These are phyloP conservation scores for Cyphomyrus discorhynchus DNA, from an alignment of 2,113 vertebrate species.

Conservation along the genomic window DNA sequence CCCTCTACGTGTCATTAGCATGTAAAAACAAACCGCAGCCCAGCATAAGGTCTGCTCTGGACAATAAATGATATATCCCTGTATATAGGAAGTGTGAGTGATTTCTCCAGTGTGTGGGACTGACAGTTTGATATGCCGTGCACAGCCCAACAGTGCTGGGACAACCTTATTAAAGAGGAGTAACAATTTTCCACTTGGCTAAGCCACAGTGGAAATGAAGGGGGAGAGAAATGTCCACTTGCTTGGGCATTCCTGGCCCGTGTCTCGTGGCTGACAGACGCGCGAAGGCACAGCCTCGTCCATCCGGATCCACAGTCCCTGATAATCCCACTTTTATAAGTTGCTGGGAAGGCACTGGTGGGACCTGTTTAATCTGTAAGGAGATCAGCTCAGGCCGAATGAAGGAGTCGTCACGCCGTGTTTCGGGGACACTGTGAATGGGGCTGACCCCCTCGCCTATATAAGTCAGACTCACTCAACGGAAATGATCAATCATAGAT, in stretches of 20 bases:
- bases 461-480: not conserved
- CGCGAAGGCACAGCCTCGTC: not conserved
- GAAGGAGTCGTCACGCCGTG: not conserved
- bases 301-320: not conserved
- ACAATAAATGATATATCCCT: not conserved
- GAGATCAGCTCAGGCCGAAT: not conserved
- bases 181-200: conserved; percentile 7
- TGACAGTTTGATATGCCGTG: not conserved
- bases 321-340: not conserved
- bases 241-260: not conserved
- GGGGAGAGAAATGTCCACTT: not conserved
- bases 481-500: conserved; percentile 15
- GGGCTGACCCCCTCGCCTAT: not conserved
- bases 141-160: not conserved
- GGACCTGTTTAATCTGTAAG: conserved; percentile 5
- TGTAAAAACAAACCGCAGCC: not conserved
- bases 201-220: not conserved
- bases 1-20: not conserved
- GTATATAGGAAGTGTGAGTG: not conserved
- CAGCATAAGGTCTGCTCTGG: not conserved
- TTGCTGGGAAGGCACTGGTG: not conserved
- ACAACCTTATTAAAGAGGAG: conserved; percentile 6
- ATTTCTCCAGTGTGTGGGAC: not conserved
- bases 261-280: not conserved
- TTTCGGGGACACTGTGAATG: not conserved